A percentile compares a stretch with the other conserved stretches of the same genome.
Evolutionary conservation across 2,888 invertebrate genomes (phyloP).

Genomic region (Torymus tubicola): DNA sequence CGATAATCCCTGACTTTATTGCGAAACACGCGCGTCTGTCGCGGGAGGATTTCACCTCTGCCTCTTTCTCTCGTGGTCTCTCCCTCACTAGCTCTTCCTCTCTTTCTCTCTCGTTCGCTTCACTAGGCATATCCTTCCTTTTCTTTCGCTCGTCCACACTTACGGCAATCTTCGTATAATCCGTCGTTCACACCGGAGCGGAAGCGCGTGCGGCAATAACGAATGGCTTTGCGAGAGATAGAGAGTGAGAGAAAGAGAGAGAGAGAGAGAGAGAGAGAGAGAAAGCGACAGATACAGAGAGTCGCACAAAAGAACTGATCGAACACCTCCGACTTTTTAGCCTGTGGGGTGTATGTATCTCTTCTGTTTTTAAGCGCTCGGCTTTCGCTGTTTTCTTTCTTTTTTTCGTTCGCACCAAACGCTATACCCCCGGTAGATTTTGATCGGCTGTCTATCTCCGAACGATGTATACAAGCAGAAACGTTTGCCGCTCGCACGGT

Average conservation of each 20-base stretch:
- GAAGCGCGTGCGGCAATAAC: slow-evolving; percentile 14
- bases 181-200: slow-evolving; percentile 21
- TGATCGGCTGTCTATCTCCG: slow-evolving; percentile 10
- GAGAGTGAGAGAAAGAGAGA: not conserved
- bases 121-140: not conserved
- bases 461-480: not conserved
- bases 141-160: slow-evolving; percentile 26
- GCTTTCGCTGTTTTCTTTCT: not conserved
- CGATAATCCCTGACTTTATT: slow-evolving; percentile 57
- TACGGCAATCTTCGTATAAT: slow-evolving; percentile 51
- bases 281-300: not conserved
- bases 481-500: too few relatives aligned
- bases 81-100: not conserved
- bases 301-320: slow-evolving; percentile 30
- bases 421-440: not conserved
- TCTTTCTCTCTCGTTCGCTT: not conserved
- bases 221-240: slow-evolving; percentile 38
- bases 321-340: slow-evolving; percentile 25
- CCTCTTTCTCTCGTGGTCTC: not conserved
- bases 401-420: not conserved
- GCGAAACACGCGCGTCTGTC: slow-evolving; percentile 50
- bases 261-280: not conserved
- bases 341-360: not conserved
- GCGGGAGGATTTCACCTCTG: slow-evolving; percentile 39
- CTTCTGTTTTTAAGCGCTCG: slow-evolving; percentile 4